Conservation (phyloP, 2,113 vertebrate species). For the Hippocampus barbouri region DNA sequence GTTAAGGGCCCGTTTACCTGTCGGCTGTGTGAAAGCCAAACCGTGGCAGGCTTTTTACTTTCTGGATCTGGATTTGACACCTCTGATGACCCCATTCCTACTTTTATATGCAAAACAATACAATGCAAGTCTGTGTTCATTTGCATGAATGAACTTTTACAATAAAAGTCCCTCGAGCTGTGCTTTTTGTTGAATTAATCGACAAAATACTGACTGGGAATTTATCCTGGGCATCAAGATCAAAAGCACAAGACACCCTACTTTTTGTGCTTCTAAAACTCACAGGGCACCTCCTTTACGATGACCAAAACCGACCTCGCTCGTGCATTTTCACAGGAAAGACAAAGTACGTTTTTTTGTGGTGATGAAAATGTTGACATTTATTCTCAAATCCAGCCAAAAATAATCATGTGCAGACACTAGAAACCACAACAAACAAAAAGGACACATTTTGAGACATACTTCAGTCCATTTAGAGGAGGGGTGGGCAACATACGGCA, state of each 20-base stretch:
- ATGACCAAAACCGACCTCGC: background rate
- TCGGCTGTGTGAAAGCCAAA: no score
- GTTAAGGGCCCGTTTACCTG: no score
- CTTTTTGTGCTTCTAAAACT: background rate
- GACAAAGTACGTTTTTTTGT: background rate
- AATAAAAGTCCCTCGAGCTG: conserved; percentile 5
- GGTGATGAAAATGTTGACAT: conserved; percentile 30
- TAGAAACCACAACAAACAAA: conserved; percentile 11
- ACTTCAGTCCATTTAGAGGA: conserved; percentile 5
- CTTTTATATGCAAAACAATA: background rate
- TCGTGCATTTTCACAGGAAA: background rate
- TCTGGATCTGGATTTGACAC: background rate
- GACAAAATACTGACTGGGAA: background rate
- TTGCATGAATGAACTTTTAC: conserved; percentile 34
- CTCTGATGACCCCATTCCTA: background rate
- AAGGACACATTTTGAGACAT: background rate
- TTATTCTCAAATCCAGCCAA: conserved; percentile 43
- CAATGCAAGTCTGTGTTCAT: conserved; percentile 8
- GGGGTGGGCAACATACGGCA: background rate
- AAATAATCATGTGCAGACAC: conserved; percentile 5
- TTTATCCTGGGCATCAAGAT: background rate
- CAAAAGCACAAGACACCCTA: background rate
- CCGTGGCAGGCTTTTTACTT: no score
- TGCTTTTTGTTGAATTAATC: background rate
- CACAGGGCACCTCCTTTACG: background rate